Conservation (phyloP, 2,113 vertebrate species). For the Cathartes aura region DNA sequence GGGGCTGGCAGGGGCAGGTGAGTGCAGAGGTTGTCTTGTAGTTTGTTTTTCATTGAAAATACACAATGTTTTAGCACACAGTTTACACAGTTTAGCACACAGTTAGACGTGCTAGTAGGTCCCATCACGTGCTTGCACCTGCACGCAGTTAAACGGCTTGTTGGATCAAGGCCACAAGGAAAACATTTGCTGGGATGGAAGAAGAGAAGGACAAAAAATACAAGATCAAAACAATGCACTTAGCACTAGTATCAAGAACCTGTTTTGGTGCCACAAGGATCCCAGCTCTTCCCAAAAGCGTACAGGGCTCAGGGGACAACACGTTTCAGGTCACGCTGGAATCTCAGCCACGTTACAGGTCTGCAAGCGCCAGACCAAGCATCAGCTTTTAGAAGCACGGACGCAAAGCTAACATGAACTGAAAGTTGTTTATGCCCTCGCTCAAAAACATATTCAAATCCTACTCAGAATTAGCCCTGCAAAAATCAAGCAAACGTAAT, state of each 20-base stretch:
- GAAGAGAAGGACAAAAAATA: background rate
- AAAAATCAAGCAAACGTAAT: slow-evolving; percentile 38
- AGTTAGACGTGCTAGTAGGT: background rate
- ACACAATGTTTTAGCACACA: background rate
- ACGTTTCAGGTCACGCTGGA: accelerated
- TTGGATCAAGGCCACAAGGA: background rate
- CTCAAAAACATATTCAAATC: background rate
- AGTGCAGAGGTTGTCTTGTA: background rate
- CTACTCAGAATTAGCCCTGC: background rate
- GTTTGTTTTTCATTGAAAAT: background rate
- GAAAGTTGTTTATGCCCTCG: background rate
- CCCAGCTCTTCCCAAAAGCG: background rate
- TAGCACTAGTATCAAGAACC: background rate
- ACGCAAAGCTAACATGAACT: background rate
- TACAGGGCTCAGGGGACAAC: background rate
- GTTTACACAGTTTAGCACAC: background rate
- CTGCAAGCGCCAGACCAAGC: background rate
- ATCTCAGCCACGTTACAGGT: background rate
- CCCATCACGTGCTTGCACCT: background rate
- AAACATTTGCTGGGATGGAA: background rate
- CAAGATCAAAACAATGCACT: background rate
- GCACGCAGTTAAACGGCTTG: background rate
- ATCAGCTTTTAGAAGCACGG: background rate
- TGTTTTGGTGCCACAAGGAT: background rate
- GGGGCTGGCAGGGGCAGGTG: background rate